phyloP scores from a whole-genome alignment of 1,140 invertebrate genomes.

The Nebria ingens region DNA sequence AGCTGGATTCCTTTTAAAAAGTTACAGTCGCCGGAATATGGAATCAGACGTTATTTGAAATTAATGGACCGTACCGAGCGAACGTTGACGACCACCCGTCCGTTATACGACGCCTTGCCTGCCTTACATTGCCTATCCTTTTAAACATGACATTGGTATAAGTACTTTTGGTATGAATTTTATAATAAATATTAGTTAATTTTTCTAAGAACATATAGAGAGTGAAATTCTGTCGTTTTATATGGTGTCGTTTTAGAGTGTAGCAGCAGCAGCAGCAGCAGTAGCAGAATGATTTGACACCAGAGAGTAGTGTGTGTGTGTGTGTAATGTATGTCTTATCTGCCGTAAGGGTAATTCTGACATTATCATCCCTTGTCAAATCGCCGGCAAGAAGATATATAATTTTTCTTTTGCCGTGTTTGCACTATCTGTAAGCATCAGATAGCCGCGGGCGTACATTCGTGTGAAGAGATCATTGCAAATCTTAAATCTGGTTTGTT shows the following conservation, averaged over 20 bases:
- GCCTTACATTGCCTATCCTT: background rate
- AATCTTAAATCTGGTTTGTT: background rate
- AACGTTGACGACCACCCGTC: no score
- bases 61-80: background rate
- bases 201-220: no score
- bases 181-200: no score
- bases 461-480: background rate
- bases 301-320: background rate
- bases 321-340: background rate
- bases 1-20: constrained; percentile 3
- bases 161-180: no score
- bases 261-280: no score
- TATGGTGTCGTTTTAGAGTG: no score
- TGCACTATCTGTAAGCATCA: background rate
- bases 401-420: constrained; percentile 10
- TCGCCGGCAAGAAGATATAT: constrained; percentile 9
- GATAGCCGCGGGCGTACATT: background rate
- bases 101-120: background rate
- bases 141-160: no score
- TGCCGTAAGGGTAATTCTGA: background rate
- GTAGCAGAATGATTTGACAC: no score
- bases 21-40: background rate
- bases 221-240: no score
- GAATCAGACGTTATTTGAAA: background rate
- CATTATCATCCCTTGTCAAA: constrained; percentile 11